Conservation (phyloP, 2,113 vertebrate species). For the Cariama cristata region DNA sequence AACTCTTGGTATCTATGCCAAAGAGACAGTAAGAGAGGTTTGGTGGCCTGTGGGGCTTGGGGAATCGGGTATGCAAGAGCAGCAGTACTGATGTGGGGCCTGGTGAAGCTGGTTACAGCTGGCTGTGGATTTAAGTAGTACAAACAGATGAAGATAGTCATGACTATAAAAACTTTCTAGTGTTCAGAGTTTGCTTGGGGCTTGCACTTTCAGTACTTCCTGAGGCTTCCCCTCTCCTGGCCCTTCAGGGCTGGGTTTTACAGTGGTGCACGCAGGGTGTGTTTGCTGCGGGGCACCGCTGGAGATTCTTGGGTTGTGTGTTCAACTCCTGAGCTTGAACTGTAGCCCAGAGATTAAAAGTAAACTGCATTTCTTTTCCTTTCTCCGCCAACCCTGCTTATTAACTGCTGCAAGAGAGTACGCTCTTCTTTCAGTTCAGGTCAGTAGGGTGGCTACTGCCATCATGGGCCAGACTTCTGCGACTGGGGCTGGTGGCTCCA, state of each 20-base stretch:
- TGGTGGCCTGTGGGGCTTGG: not conserved
- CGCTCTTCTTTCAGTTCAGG: not conserved
- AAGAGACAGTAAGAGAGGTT: not conserved
- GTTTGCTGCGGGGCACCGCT: not conserved
- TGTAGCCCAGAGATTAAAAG: not conserved
- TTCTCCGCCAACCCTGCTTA: not conserved
- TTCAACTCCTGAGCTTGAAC: not conserved
- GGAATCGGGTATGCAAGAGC: not conserved
- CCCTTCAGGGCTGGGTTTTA: not conserved
- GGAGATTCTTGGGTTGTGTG: not conserved
- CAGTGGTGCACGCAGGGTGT: not conserved
- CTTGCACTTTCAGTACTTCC: not conserved
- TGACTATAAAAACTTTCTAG: not conserved
- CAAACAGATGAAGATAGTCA: not conserved
- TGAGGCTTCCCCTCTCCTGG: not conserved
- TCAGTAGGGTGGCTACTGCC: not conserved
- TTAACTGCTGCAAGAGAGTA: not conserved
- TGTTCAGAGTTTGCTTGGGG: not conserved
- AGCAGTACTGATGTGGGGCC: not conserved
- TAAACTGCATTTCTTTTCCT: not conserved
- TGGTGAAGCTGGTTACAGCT: not conserved
- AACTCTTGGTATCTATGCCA: rapidly evolving
- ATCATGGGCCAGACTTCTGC: rapidly evolving
- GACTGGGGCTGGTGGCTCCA: not conserved
- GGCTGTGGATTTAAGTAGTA: not conserved